These are phyloP conservation scores for Scaptomyza tumidula DNA, from an alignment of 2,888 invertebrate species.

Conservation along the genomic window DNA sequence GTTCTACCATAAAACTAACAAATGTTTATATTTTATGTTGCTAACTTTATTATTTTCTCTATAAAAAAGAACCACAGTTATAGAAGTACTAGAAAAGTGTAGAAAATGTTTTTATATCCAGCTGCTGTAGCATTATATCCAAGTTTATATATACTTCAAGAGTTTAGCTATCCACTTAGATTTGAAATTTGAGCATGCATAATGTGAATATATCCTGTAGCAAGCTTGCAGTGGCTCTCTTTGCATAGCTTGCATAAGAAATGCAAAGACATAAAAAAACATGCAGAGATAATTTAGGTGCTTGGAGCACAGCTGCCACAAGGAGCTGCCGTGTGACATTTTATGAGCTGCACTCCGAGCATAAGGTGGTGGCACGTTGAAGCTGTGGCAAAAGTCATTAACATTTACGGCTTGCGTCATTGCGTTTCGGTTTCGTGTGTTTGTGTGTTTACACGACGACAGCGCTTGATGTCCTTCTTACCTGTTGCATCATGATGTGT, in stretches of 20 bases:
- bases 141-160: neutral
- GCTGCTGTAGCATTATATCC: too few relatives aligned
- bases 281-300: slow-evolving; percentile 26
- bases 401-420: slow-evolving; percentile 62
- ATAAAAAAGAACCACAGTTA: too few relatives aligned
- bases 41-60: too few relatives aligned
- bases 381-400: slow-evolving; percentile 56
- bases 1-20: neutral
- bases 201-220: neutral
- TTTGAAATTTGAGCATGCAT: slow-evolving; percentile 4
- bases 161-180: too few relatives aligned
- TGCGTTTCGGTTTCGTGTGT: slow-evolving; percentile 50
- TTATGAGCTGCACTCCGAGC: neutral
- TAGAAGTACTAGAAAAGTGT: too few relatives aligned
- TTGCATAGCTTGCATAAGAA: slow-evolving; percentile 14
- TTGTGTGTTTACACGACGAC: slow-evolving; percentile 1
- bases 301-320: slow-evolving; percentile 22
- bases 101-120: too few relatives aligned
- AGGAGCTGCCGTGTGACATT: neutral
- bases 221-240: neutral
- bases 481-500: slow-evolving; percentile 57
- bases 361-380: slow-evolving; percentile 27
- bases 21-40: neutral
- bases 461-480: slow-evolving; percentile 1
- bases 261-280: slow-evolving; percentile 31